Conservation (phyloP, 2,797 vertebrate species). For the Emydoidea blandingii region DNA sequence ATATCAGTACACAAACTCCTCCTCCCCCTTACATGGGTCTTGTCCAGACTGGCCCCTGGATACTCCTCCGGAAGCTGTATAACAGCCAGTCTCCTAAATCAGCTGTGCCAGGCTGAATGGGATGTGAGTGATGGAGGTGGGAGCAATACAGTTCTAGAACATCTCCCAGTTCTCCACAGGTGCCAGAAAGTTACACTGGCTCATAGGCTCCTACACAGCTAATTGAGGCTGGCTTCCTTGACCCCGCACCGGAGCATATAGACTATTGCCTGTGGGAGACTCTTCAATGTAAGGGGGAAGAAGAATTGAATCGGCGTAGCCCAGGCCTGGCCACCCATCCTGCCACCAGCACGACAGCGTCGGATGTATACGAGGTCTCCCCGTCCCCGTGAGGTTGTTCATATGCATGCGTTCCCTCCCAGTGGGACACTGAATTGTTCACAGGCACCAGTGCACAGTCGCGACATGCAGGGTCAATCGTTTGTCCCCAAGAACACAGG, state of each 20-base stretch:
- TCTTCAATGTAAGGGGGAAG: too few relatives aligned
- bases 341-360: background rate
- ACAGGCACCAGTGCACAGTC: background rate
- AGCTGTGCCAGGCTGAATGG: background rate
- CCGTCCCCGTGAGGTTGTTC: background rate
- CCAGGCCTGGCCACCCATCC: background rate
- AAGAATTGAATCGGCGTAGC: background rate
- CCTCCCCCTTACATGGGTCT: background rate
- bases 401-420: background rate
- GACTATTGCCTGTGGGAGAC: background rate
- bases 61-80: background rate
- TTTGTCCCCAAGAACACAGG: background rate
- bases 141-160: background rate
- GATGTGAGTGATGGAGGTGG: background rate
- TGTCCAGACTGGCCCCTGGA: background rate
- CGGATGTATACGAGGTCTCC: background rate
- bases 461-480: background rate
- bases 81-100: background rate
- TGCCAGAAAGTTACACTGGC: background rate
- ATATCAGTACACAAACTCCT: background rate
- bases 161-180: background rate
- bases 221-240: background rate
- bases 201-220: background rate
- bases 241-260: background rate
- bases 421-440: background rate